A percentile compares a stretch with the other conserved stretches of the same genome.
Conservation (phyloP, 2,113 vertebrate genomes). For the Empidonax traillii region DNA sequence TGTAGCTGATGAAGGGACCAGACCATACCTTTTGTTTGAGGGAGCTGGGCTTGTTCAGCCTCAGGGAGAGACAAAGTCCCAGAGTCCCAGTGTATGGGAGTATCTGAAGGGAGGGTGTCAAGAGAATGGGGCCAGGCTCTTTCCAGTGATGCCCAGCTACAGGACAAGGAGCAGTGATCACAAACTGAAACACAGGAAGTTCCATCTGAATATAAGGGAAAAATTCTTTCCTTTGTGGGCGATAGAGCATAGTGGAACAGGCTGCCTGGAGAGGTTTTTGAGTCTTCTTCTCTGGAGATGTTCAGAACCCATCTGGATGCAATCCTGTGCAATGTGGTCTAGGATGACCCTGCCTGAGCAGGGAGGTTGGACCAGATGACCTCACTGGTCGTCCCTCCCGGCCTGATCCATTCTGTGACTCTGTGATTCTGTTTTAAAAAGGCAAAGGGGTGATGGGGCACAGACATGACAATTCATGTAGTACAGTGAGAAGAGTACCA, state of each 20-base stretch:
- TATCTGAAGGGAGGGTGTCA: not conserved
- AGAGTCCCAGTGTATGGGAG: rapidly evolving
- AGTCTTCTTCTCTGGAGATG: not conserved
- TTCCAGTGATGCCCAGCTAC: not conserved
- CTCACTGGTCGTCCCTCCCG: not conserved
- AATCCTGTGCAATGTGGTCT: not conserved
- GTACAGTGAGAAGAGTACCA: not conserved
- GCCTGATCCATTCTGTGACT: not conserved
- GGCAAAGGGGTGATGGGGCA: rapidly evolving
- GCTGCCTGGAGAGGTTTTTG: not conserved
- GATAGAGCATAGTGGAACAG: not conserved
- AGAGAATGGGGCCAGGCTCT: not conserved
- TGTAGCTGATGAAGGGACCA: not conserved
- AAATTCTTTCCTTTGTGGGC: not conserved
- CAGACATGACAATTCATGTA: not conserved
- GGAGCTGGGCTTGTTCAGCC: not conserved
- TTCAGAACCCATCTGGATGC: not conserved
- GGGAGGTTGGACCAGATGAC: not conserved
- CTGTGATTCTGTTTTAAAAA: not conserved
- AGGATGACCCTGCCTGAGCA: not conserved
- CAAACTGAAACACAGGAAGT: not conserved
- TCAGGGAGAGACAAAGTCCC: not conserved
- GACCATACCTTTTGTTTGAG: not conserved
- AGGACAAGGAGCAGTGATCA: not conserved
- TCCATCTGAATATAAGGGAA: not conserved